Evolutionary conservation across 1,140 invertebrate genomes (phyloP), one percentile per base, ranked within the genome.

Genomic region (Steinernema khuongi): DNA sequence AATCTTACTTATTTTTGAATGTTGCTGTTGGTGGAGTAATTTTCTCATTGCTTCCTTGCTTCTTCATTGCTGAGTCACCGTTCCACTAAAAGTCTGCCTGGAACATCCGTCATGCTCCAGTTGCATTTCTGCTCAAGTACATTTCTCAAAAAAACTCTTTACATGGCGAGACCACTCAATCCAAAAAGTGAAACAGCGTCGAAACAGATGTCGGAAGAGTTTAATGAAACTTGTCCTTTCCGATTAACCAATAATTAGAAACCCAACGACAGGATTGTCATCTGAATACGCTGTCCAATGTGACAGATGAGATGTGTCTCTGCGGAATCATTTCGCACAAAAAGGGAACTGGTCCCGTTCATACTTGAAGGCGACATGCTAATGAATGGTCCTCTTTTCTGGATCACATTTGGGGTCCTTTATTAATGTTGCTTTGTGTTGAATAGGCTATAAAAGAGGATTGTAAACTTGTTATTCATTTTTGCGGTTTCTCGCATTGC

Each of bases 231-330:
- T 7, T 60, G 50, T 60, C 7, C 50, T 60, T 14, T 60, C 14
- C 50, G 50, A 60, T 60, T 60, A 22, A 60, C 50, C 50, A 60
- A 22, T 22, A 60, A 60, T 60, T 60, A 60, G 50, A 41, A n/a
- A 41, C 7, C 36, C 7, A 41, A 41, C 50, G 22, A 60, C 4
- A 22, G 14, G 4, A 4, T 4, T 60, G 50, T n/a, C 50, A 60
- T 60, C 50, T 60, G 50, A 60, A 60, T 60, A 22, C 50, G 11
- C 22, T 60, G 50, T 60, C 26, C 50, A 26, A 60, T 60, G 50
- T 60, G 50, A 60, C 50, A 60, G 26, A 60, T 60, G 11, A 60
- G 50, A 60, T 60, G 14, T 60, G 14, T 60, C 19, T 26, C 26
- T 22, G 7, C 26, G 50, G 36, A 41, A 41, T 41, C 36, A n/a